Percentiles rank a stretch among this genome's conserved stretches.
These are phyloP conservation scores for Halcyon badia DNA, from an alignment of 2,797 vertebrate genomes.

Conservation along the genomic window DNA sequence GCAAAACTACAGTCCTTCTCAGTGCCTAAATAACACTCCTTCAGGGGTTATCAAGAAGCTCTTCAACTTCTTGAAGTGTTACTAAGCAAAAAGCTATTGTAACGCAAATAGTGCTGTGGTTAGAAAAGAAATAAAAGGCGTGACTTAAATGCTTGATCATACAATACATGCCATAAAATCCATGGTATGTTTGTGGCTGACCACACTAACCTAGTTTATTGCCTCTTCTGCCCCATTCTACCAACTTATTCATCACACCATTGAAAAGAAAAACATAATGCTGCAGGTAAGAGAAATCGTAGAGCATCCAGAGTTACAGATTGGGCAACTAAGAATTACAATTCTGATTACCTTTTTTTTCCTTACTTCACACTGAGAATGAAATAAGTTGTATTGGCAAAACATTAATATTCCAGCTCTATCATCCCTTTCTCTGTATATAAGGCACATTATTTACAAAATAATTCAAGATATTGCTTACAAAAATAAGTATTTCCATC, in stretches of 20 bases:
- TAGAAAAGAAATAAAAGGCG: conserved; percentile 64
- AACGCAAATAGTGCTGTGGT: conserved; percentile 21
- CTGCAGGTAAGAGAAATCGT: conserved; percentile 42
- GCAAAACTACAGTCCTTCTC: not conserved
- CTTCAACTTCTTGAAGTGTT: conserved; percentile 45
- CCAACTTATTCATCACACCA: conserved; percentile 36
- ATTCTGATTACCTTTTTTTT: not conserved
- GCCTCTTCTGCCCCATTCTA: conserved; percentile 62
- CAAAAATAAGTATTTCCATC: conserved; percentile 61
- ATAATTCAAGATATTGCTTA: conserved; percentile 28
- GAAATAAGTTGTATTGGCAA: conserved; percentile 20
- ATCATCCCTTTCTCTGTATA: not conserved
- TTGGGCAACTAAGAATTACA: not conserved
- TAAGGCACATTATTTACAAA: not conserved
- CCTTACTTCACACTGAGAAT: not conserved
- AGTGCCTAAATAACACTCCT: not conserved
- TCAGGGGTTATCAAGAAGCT: conserved; percentile 55
- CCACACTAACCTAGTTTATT: conserved; percentile 71
- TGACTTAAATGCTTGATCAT: conserved; percentile 57
- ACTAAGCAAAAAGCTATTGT: conserved; percentile 35
- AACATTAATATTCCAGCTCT: not conserved
- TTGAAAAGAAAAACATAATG: conserved; percentile 71
- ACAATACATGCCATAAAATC: conserved; percentile 73
- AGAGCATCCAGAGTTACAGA: conserved; percentile 25
- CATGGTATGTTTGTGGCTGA: conserved; percentile 74